Evolutionary conservation across 2,797 vertebrate species (phyloP).

Genomic region (Lateolabrax maculatus): DNA sequence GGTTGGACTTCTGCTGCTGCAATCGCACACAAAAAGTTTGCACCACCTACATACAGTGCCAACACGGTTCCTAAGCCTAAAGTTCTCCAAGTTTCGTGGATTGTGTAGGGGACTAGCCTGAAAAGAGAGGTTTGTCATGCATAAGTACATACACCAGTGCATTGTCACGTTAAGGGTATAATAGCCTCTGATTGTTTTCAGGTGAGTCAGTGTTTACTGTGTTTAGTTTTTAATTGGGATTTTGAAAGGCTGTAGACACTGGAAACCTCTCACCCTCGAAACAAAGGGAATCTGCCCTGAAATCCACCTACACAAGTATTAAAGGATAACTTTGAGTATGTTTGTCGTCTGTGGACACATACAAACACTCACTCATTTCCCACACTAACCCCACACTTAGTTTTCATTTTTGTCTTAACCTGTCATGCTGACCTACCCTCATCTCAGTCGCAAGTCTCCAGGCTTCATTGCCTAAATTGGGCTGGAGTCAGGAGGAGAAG

Average conservation of each 20-base stretch:
- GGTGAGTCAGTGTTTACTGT: conserved; percentile 65
- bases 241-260: conserved; percentile 44
- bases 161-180: conserved; percentile 38
- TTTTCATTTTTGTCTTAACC: conserved; percentile 58
- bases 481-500: conserved; percentile 43
- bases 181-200: conserved; percentile 52
- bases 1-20: conserved; percentile 57
- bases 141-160: conserved; percentile 27
- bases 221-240: conserved; percentile 43
- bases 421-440: conserved; percentile 42
- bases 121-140: conserved; percentile 20
- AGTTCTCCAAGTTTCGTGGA: background rate
- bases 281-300: conserved; percentile 48
- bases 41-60: conserved; percentile 39
- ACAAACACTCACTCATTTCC: conserved; percentile 33
- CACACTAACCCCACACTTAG: conserved; percentile 20
- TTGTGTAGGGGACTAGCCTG: background rate
- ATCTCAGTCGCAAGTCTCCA: conserved; percentile 31
- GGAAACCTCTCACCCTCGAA: conserved; percentile 43
- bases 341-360: conserved; percentile 46
- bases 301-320: conserved; percentile 68
- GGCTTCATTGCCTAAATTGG: conserved; percentile 64
- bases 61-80: background rate
- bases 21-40: conserved; percentile 41
- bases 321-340: conserved; percentile 62